A percentile compares a stretch with the other conserved stretches of the same genome.
Conservation (phyloP, 2,113 vertebrate species). For the Ardeotis arabs region DNA sequence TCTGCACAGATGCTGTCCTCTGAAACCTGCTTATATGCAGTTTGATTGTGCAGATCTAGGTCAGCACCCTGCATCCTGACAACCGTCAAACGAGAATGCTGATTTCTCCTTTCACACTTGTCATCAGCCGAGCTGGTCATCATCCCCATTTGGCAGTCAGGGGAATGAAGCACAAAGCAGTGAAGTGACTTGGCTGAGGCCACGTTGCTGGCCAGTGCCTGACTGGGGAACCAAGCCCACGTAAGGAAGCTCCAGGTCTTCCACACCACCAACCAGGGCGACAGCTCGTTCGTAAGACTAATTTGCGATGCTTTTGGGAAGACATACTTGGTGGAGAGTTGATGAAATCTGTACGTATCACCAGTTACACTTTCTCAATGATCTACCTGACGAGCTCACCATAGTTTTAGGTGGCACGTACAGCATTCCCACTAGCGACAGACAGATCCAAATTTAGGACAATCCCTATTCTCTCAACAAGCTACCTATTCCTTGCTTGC, state of each 20-base stretch:
- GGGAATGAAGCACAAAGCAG: not conserved
- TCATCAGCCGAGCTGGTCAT: not conserved
- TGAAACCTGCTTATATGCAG: not conserved
- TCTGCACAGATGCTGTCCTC: not conserved
- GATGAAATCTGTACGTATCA: not conserved
- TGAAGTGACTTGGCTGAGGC: not conserved
- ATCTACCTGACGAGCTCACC: not conserved
- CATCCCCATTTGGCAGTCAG: rapidly evolving
- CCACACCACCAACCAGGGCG: not conserved
- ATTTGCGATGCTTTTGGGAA: not conserved
- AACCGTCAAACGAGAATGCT: not conserved
- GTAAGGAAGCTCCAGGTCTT: not conserved
- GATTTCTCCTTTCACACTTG: not conserved
- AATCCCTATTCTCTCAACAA: not conserved
- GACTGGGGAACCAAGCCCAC: not conserved
- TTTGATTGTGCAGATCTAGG: slow-evolving; percentile 33
- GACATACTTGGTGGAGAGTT: rapidly evolving
- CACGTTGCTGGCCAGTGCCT: not conserved
- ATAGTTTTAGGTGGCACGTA: rapidly evolving
- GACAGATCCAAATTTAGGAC: not conserved
- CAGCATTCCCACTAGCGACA: not conserved
- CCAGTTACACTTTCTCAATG: not conserved
- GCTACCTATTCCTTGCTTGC: not conserved
- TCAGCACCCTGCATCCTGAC: slow-evolving; percentile 40
- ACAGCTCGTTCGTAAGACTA: rapidly evolving